Evolutionary conservation across 2,888 invertebrate genomes (phyloP).

Genomic region (Ferrisia virgata): DNA sequence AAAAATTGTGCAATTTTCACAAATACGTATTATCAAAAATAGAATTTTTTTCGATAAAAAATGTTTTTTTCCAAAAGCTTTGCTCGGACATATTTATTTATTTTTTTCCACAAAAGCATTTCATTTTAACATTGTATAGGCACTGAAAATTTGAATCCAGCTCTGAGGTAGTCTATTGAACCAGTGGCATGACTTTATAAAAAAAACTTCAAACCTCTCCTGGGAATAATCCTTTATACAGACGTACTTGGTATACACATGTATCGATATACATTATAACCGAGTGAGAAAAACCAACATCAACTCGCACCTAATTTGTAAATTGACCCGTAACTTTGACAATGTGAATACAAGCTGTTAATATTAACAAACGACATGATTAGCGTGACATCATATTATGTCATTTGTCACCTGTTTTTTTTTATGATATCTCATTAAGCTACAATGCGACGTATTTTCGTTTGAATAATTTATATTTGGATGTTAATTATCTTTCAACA

Average conservation of each 20-base stretch:
- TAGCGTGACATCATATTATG: not conserved
- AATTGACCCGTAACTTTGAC: not conserved
- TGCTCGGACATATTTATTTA: too few species aligned
- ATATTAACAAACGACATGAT: not conserved
- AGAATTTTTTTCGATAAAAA: too few species aligned
- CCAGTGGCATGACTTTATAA: too few species aligned
- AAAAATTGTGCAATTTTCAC: too few species aligned
- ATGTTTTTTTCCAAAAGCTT: too few species aligned
- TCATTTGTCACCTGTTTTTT: not conserved
- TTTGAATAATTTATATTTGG: not conserved
- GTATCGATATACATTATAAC: not conserved
- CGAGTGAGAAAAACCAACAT: not conserved
- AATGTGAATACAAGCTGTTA: not conserved
- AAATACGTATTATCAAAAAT: too few species aligned
- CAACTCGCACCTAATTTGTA: not conserved
- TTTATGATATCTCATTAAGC: not conserved
- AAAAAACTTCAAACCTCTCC: too few species aligned
- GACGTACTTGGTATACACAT: not conserved
- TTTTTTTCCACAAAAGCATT: too few species aligned
- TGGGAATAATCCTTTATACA: too few species aligned
- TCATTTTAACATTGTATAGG: too few species aligned
- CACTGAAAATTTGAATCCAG: too few species aligned
- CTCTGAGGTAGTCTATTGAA: too few species aligned
- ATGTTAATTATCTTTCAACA: not conserved
- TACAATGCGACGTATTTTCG: not conserved